Evolutionary conservation across 2,888 invertebrate genomes (phyloP).

Genomic region (Scelioninae gen. 1): DNA sequence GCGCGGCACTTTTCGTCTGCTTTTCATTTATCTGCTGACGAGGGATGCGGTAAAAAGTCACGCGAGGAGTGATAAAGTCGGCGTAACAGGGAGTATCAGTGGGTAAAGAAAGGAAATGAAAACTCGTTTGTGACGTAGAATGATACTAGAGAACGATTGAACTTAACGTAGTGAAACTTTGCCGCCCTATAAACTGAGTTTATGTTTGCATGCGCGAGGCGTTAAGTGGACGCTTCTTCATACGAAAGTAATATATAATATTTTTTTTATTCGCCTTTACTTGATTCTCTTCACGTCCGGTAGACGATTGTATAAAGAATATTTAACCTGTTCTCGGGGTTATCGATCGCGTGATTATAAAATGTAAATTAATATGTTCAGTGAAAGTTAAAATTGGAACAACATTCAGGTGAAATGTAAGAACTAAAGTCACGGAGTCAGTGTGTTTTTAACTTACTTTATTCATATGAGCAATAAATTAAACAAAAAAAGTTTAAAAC

Average conservation of each 20-base stretch:
- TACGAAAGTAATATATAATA: slow-evolving; percentile 19
- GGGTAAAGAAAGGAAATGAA: slow-evolving; percentile 64
- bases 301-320: too few species aligned
- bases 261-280: slow-evolving; percentile 7
- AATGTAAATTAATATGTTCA: too few species aligned
- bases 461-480: too few species aligned
- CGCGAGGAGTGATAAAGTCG: slow-evolving; percentile 40
- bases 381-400: too few species aligned
- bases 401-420: too few species aligned
- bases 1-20: slow-evolving; percentile 10
- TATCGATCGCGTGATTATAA: slow-evolving; percentile 18
- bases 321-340: not conserved
- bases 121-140: slow-evolving; percentile 61
- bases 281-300: not conserved
- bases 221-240: slow-evolving; percentile 30
- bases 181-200: slow-evolving; percentile 42
- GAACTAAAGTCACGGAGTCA: too few species aligned
- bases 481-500: too few species aligned
- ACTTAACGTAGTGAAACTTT: slow-evolving; percentile 56
- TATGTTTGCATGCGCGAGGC: slow-evolving; percentile 48
- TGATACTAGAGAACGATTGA: slow-evolving; percentile 42
- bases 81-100: slow-evolving; percentile 40
- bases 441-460: too few species aligned
- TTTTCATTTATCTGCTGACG: slow-evolving; percentile 54
- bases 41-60: slow-evolving; percentile 53